A percentile compares a stretch with the other conserved stretches of the same genome.
Evolutionary conservation across 1,140 invertebrate genomes (phyloP).

Genomic region (Drosophila dunni): DNA sequence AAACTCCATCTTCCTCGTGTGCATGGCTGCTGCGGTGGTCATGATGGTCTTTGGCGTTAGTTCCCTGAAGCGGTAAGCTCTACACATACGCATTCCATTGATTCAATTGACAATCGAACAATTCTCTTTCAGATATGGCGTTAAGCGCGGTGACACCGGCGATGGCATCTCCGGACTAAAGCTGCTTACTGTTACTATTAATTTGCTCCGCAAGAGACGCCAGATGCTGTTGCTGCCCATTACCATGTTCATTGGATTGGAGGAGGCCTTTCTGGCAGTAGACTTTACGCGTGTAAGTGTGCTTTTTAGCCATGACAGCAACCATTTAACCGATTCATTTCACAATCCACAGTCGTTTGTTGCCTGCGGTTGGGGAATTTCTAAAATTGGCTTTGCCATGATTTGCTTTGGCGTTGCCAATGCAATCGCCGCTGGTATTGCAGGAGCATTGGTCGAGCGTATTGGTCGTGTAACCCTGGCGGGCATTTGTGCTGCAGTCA

Average conservation of each 20-base stretch:
- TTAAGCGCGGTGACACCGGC: slow-evolving; percentile 70
- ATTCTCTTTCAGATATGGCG: slow-evolving; percentile 63
- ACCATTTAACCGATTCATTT: neutral
- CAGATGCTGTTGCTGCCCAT: slow-evolving; percentile 95
- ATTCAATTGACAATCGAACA: neutral
- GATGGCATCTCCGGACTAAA: slow-evolving; percentile 86
- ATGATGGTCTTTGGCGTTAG: slow-evolving; percentile 94
- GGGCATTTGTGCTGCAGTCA: slow-evolving; percentile 91
- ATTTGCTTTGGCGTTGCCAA: slow-evolving; percentile 95
- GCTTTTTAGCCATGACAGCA: slow-evolving; percentile 1
- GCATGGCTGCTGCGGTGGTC: slow-evolving; percentile 90
- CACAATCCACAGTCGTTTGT: slow-evolving; percentile 90
- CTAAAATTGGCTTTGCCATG: slow-evolving; percentile 95
- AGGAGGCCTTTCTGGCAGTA: slow-evolving; percentile 96
- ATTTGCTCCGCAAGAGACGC: slow-evolving; percentile 90
- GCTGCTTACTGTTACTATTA: slow-evolving; percentile 91
- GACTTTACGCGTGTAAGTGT: slow-evolving; percentile 92
- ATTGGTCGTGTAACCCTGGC: slow-evolving; percentile 90
- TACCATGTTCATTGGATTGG: slow-evolving; percentile 97
- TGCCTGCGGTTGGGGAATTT: slow-evolving; percentile 94
- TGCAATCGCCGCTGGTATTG: slow-evolving; percentile 91
- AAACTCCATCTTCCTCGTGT: slow-evolving; percentile 92
- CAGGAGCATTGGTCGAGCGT: slow-evolving; percentile 92
- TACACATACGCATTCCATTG: neutral
- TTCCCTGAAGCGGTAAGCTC: slow-evolving; percentile 89